Percentiles rank a stretch among this genome's conserved stretches.
These are phyloP conservation scores for Clistopyga incitator DNA, from an alignment of 2,888 invertebrate genomes.

Conservation along the genomic window DNA sequence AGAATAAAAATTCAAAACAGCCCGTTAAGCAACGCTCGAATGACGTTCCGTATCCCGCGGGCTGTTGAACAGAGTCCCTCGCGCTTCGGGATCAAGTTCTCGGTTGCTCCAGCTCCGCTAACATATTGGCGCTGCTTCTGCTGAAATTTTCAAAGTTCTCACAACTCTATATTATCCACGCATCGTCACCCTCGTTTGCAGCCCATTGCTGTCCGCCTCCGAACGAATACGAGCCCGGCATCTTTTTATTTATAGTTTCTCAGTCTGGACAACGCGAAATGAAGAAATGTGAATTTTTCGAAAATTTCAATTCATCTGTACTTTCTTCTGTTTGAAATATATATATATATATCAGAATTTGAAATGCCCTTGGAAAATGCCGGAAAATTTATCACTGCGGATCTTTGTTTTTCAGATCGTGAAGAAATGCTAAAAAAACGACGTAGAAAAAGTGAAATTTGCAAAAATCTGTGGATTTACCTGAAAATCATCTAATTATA, in stretches of 20 bases:
- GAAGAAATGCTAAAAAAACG: too few species aligned
- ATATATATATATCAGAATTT: too few species aligned
- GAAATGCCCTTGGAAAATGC: too few species aligned
- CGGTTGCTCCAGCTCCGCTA: slow-evolving; percentile 29
- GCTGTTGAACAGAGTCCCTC: slow-evolving; percentile 22
- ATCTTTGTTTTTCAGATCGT: too few species aligned
- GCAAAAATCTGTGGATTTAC: too few species aligned
- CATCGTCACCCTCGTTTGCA: slow-evolving; percentile 30
- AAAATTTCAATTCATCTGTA: neutral
- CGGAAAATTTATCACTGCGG: too few species aligned
- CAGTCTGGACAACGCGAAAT: neutral
- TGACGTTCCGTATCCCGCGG: slow-evolving; percentile 64
- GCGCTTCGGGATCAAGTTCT: slow-evolving; percentile 53
- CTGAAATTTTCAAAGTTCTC: slow-evolving; percentile 34
- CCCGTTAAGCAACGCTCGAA: slow-evolving; percentile 77
- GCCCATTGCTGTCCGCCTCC: neutral
- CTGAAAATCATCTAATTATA: too few species aligned
- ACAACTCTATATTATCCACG: slow-evolving; percentile 25
- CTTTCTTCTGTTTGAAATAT: neutral
- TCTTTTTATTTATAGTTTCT: neutral
- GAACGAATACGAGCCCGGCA: neutral
- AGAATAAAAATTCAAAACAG: slow-evolving; percentile 77
- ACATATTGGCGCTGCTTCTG: slow-evolving; percentile 28
- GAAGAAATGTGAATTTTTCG: neutral
- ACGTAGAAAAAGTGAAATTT: too few species aligned